Evolutionary conservation across 2,888 invertebrate genomes (phyloP).

Genomic region (Megaustenia siamemsis): DNA sequence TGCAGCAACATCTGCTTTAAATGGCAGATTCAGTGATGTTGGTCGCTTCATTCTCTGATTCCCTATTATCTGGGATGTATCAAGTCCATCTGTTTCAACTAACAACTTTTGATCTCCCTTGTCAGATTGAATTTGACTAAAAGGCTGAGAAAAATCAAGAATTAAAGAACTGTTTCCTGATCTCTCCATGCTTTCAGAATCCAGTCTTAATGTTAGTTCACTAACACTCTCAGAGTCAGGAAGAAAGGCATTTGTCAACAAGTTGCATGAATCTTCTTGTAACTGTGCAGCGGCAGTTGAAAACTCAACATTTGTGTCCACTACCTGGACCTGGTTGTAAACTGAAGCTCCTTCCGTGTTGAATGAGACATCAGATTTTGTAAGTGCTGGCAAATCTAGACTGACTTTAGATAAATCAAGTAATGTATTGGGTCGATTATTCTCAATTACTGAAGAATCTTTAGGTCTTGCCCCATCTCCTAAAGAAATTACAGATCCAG

Average conservation of each 20-base stretch:
- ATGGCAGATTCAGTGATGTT: conserved; percentile 78
- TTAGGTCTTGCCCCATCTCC: too few species aligned
- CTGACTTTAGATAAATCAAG: too few species aligned
- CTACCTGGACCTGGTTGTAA: background rate
- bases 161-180: background rate
- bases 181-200: background rate
- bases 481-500: too few species aligned
- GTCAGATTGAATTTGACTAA: background rate
- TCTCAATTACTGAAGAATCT: too few species aligned
- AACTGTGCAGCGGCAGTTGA: background rate
- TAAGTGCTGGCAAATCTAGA: conserved; percentile 9
- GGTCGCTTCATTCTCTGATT: conserved; percentile 72
- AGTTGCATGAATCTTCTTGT: background rate
- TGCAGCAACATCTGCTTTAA: conserved; percentile 62
- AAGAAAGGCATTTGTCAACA: background rate
- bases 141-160: conserved; percentile 31
- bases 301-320: background rate
- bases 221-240: conserved; percentile 1
- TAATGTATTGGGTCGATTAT: too few species aligned
- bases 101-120: background rate
- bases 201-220: background rate
- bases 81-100: background rate
- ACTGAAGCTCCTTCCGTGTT: background rate
- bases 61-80: background rate
- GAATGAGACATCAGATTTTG: background rate